These are phyloP conservation scores for Drosophila tani DNA, from an alignment of 1,140 invertebrate species.

Conservation along the genomic window DNA sequence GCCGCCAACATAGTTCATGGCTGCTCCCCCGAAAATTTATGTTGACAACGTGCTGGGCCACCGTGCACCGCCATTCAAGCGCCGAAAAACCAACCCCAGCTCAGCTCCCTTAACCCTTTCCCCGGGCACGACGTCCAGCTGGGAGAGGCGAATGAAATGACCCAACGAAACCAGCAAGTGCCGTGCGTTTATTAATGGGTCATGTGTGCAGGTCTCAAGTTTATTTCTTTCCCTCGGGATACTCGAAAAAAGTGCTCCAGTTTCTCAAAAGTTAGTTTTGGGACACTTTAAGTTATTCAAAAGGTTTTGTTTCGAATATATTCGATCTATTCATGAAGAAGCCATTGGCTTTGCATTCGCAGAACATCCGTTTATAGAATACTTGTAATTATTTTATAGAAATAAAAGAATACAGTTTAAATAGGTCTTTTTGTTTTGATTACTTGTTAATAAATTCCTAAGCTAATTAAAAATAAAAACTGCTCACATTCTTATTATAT, in stretches of 20 bases:
- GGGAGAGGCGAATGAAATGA: slow-evolving; percentile 51
- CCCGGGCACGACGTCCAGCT: slow-evolving; percentile 17
- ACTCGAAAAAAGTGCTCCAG: neutral
- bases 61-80: slow-evolving; percentile 21
- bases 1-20: slow-evolving; percentile 36
- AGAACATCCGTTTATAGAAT: no score
- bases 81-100: slow-evolving; percentile 1
- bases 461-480: no score
- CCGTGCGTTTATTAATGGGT: slow-evolving; percentile 76
- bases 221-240: slow-evolving; percentile 16
- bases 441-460: no score
- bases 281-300: neutral
- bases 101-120: neutral
- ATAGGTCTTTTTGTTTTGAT: no score
- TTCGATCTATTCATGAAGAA: no score
- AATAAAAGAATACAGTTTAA: no score
- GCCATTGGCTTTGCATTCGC: no score
- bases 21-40: slow-evolving; percentile 65
- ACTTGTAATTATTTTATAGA: no score
- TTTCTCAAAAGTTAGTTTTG: neutral
- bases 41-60: slow-evolving; percentile 75
- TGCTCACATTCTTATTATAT: no score
- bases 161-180: slow-evolving; percentile 50
- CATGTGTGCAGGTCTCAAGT: slow-evolving; percentile 66
- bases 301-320: neutral